Evolutionary conservation across 2,888 invertebrate genomes (phyloP), one percentile per base, ranked within the genome.

Genomic region (Drosophila dives): DNA sequence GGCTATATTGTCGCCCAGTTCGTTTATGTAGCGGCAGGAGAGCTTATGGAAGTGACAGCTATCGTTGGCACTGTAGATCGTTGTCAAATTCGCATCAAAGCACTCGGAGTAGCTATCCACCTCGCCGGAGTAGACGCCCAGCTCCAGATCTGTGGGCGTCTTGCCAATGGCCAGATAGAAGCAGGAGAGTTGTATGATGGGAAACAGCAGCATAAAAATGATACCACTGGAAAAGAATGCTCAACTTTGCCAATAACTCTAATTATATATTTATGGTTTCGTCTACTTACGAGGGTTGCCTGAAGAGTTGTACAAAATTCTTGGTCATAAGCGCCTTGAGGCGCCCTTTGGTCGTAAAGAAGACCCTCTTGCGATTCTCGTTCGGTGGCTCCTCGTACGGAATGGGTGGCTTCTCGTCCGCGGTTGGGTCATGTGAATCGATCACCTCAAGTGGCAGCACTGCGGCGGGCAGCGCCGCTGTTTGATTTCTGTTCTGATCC

Each of bases 51-150:
- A 95, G 62, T 94, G 92, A 81, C 95, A 95, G 7, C 89, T 92
- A 23, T 92, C 89, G 73, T 91, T 91, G 17, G 91, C 89, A 1
- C 84, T 86, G n/a, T 92, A 90, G 29, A 94, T 93, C 0, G 93
- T 93, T 48, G 93, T 92, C 15, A 92, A 75, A 49, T 93, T 91
- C 0, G 78, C 79, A 54, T 94, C 93, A 29, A 89, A 90, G 69
- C 94, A 92, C 53, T 93, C 94, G 17, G 93, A 82, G 64, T 89
- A 94, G 38, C 92, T 92, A 0, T 92, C 90, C 1, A 95, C 94
- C 92, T 98, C 98, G 1, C 96, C 94, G 88, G 98, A 98, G 29
- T 97, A 96, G 0, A 98, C 94, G 0, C 96, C 98, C 42, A 98
- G 83, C 56, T 94, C 94, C 0, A 98, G 93, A 65, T 95, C 95